Evolutionary conservation across 2,797 vertebrate genomes (phyloP), one percentile per base, ranked within the genome.

Genomic region (Amblyopsis hoosieri): DNA sequence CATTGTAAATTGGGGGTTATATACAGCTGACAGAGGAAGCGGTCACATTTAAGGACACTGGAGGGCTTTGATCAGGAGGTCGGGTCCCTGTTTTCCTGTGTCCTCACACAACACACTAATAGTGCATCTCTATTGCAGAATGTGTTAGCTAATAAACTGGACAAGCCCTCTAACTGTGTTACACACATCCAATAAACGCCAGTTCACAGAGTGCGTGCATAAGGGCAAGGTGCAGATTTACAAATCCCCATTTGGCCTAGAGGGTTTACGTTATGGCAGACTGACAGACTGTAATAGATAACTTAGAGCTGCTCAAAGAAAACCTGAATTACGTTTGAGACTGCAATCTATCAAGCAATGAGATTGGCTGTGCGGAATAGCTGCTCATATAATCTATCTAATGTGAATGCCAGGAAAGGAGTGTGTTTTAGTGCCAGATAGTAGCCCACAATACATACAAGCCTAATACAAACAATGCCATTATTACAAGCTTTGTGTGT

Each of bases 1-100:
- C 55, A 59, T 49, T 68, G 17, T 50, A 78, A 71, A 69, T 50
- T 63, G 64, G 49, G 55, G 14, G 64, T 11, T 37, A 12, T 47
- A 62, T 56, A 45, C 52, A 67, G 33, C 33, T 37, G 33, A 37
- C 5, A 37, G 33, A 37, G 33, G 33, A 37, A 37, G 33, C 33
- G 8, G 33, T 37, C 33, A 37, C 33, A 0, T 23, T 37, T 37
- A 37, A 37, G 33, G 8, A 8, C 33, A 37, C 33, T 37, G 5
- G 33, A 37, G 33, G 33, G 33, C 33, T 37, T 37, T 5, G 33
- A 37, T 37, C 33, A 37, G 33, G 33, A 37, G 33, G 33, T 5
- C 23, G 3, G 8, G 33, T 37, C 8, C 33, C 8, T 37, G 33
- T 8, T 8, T 37, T 37, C 8, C 33, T 5, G 33, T 37, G 33